Conservation (phyloP, 2,797 vertebrate species). For the Halcyon smyrnensis region DNA sequence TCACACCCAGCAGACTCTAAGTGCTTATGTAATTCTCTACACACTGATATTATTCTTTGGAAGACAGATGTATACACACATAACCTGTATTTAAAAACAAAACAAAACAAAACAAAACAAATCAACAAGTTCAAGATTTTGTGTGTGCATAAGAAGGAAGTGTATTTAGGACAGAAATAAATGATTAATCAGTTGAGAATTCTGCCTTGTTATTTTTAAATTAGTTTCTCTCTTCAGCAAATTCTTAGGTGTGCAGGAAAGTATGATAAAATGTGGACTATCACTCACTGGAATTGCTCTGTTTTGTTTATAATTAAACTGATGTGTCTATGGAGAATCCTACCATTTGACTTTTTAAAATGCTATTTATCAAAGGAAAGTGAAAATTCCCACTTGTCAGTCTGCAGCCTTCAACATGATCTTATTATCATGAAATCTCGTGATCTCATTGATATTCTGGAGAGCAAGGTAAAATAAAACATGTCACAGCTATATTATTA, state of each 20-base stretch:
- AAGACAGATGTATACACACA: not conserved
- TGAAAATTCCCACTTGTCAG: not conserved
- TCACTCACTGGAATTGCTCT: not conserved
- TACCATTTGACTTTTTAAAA: not conserved
- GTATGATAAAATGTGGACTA: not conserved
- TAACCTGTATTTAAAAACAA: not conserved
- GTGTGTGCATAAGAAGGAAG: not conserved
- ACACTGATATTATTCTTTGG: not conserved
- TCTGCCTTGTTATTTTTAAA: not conserved
- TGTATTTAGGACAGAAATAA: not conserved
- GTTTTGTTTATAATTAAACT: not conserved
- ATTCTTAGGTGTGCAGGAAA: not conserved
- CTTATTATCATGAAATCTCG: not conserved
- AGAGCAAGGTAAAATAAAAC: not conserved
- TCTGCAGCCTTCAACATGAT: not conserved
- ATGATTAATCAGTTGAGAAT: not conserved
- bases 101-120: not conserved
- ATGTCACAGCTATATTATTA: not conserved
- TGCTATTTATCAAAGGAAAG: not conserved
- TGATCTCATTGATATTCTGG: not conserved
- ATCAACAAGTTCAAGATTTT: not conserved
- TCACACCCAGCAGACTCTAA: not conserved
- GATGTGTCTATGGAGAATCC: not conserved
- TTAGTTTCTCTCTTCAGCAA: not conserved
- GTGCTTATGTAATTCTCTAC: not conserved